Evolutionary conservation across 2,888 invertebrate genomes (phyloP).

Genomic region (Drosophila monieri): DNA sequence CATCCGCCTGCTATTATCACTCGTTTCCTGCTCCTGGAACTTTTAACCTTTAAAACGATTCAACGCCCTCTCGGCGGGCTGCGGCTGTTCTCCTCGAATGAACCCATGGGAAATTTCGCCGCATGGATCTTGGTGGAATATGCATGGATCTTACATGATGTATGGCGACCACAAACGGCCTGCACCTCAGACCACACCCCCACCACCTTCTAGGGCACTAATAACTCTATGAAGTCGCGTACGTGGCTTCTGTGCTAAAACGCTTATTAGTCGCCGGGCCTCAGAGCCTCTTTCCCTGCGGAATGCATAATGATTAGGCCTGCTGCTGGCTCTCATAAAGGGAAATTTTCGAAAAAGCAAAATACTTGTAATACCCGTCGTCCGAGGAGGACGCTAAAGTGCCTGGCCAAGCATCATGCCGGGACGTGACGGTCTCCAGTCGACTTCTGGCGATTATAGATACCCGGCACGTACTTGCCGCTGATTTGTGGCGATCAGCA

Average conservation of each 20-base stretch:
- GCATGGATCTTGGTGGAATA: constrained; percentile 12
- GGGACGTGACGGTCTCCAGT: constrained; percentile 49
- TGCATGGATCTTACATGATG: constrained; percentile 36
- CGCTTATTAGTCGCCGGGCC: constrained; percentile 61
- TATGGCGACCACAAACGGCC: constrained; percentile 29
- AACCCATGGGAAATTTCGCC: constrained; percentile 24
- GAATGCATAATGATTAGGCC: constrained; percentile 59
- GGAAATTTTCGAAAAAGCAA: constrained; percentile 61
- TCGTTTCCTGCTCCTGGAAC: constrained; percentile 1
- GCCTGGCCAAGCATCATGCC: constrained; percentile 29
- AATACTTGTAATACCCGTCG: constrained; percentile 2
- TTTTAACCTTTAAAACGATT: constrained; percentile 12
- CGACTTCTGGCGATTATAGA: constrained; percentile 46
- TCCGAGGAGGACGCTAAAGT: constrained; percentile 34
- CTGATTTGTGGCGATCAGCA: constrained; percentile 46
- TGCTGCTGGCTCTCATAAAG: constrained; percentile 56
- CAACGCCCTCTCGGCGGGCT: constrained; percentile 1
- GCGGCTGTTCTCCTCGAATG: constrained; percentile 30
- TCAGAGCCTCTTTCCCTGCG: constrained; percentile 42
- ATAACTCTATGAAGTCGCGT: constrained; percentile 66
- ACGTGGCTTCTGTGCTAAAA: constrained; percentile 66
- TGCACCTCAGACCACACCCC: neutral
- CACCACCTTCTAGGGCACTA: constrained; percentile 55
- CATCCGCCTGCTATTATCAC: constrained; percentile 25
- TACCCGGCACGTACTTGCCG: constrained; percentile 58